Percentiles rank a stretch among this genome's conserved stretches.
These are phyloP conservation scores for Hymenopus coronatus DNA, from an alignment of 2,888 invertebrate species.

Conservation along the genomic window DNA sequence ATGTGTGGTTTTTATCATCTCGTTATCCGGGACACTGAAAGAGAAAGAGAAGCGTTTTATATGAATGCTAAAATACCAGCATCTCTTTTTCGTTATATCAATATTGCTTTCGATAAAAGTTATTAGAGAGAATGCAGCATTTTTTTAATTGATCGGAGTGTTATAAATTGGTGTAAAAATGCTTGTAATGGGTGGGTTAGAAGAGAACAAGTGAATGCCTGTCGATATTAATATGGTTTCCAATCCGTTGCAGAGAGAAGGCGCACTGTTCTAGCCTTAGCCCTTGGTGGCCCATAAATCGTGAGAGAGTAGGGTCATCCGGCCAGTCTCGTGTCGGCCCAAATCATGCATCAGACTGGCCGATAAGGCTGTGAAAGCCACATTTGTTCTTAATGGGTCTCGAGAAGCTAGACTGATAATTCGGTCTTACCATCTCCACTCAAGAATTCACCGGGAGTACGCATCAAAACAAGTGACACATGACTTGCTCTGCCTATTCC, in stretches of 20 bases:
- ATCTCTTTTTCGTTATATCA: background rate
- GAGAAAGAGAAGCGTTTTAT: background rate
- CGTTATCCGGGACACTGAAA: background rate
- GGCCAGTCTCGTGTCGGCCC: too few species aligned
- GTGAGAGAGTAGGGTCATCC: background rate
- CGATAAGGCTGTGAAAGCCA: background rate
- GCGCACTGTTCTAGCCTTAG: background rate
- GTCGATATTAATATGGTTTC: background rate
- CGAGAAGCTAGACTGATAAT: too few species aligned
- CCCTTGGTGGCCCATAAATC: background rate
- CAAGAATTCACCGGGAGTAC: too few species aligned
- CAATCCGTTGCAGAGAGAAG: background rate
- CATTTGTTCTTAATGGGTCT: background rate
- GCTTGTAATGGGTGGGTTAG: background rate
- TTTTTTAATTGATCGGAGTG: background rate
- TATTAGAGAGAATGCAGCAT: background rate
- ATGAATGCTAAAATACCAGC: background rate
- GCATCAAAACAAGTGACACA: too few species aligned
- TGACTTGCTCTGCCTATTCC: too few species aligned
- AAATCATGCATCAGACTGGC: background rate
- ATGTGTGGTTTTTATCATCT: background rate
- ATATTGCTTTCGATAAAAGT: background rate
- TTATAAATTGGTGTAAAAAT: background rate
- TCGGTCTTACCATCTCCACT: too few species aligned
- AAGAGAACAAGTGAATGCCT: background rate